These are phyloP conservation scores for Mormyrus hasselquistii DNA, from an alignment of 2,797 vertebrate genomes.

Conservation along the genomic window DNA sequence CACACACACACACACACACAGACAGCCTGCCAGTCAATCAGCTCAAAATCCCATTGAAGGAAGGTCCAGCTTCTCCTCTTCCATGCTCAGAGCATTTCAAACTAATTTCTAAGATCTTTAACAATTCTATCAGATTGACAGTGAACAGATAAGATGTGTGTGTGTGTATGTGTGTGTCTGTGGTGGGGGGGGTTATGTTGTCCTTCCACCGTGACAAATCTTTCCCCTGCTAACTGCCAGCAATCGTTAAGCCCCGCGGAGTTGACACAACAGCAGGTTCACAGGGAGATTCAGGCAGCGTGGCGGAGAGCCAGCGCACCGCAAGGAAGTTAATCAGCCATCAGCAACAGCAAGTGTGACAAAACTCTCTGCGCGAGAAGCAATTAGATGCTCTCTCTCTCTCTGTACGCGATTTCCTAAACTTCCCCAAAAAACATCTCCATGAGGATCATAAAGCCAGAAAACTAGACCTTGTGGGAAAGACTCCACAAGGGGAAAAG, in stretches of 20 bases:
- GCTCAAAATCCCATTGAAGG: neutral
- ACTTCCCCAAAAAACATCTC: neutral
- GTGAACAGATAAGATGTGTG: neutral
- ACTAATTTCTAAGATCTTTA: neutral
- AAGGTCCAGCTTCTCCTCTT: neutral
- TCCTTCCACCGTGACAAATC: constrained; percentile 5
- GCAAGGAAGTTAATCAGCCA: neutral
- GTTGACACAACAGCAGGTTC: constrained; percentile 8
- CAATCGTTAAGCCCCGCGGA: neutral
- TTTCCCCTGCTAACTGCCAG: constrained; percentile 5
- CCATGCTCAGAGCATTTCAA: neutral
- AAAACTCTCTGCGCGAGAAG: neutral
- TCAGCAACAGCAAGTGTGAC: neutral
- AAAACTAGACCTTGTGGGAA: neutral
- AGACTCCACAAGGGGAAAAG: neutral
- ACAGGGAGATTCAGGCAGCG: neutral
- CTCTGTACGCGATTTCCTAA: neutral
- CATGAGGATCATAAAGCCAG: neutral
- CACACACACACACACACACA: neutral
- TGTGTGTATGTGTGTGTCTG: neutral
- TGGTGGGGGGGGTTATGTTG: neutral
- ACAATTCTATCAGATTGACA: neutral
- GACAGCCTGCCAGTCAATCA: neutral
- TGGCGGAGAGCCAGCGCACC: neutral
- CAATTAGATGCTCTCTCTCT: neutral